These are phyloP conservation scores for Sorex araneus DNA, from an alignment of 2,113 vertebrate genomes.

Conservation along the genomic window DNA sequence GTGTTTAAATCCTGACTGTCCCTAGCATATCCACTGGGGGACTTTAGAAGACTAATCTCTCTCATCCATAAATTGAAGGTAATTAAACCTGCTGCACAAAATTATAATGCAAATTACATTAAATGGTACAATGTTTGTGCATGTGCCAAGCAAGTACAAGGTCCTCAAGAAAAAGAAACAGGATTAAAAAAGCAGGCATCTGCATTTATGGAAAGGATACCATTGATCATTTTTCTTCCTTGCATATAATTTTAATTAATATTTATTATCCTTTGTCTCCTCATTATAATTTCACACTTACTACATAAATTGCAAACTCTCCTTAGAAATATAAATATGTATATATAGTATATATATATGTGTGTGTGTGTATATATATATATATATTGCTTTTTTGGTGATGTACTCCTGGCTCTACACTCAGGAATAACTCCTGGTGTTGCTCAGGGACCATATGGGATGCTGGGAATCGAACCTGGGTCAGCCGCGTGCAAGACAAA, in stretches of 20 bases:
- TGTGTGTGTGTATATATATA: too few species aligned
- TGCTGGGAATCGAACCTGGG: too few species aligned
- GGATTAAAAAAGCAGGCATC: neutral
- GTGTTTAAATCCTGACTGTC: neutral
- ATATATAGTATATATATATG: too few species aligned
- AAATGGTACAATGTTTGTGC: conserved; percentile 45
- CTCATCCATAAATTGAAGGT: neutral
- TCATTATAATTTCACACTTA: neutral
- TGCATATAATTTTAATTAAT: conserved; percentile 2
- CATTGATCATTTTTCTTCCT: neutral
- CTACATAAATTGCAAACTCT: neutral
- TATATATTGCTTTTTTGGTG: too few species aligned
- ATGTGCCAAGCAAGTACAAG: conserved; percentile 5
- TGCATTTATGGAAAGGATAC: conserved; percentile 28
- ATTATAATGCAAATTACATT: conserved; percentile 51
- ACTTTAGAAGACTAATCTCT: conserved; percentile 32
- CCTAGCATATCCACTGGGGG: neutral
- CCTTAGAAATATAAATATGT: neutral
- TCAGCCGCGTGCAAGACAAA: too few species aligned
- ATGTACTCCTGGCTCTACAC: too few species aligned
- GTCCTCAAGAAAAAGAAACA: conserved; percentile 1
- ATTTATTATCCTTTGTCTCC: conserved; percentile 16
- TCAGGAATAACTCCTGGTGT: too few species aligned
- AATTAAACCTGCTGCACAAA: conserved; percentile 51
- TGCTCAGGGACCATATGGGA: too few species aligned